A percentile compares a stretch with the other conserved stretches of the same genome.
Conservation (phyloP, 2,797 vertebrate genomes). For the Crocidura indochinensis region DNA sequence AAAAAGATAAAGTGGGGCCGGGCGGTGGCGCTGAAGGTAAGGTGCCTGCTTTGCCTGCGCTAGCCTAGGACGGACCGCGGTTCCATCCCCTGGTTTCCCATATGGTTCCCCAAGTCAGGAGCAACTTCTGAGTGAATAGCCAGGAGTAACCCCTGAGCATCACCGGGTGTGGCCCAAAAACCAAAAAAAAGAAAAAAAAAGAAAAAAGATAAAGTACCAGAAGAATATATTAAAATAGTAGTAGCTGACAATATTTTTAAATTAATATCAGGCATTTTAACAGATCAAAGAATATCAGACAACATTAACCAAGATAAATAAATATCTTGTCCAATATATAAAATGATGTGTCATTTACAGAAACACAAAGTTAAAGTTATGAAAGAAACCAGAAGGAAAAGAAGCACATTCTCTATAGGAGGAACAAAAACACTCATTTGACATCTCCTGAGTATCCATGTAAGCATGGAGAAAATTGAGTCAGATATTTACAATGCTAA, state of each 20-base stretch:
- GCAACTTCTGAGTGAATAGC: too few species aligned
- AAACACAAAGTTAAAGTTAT: not conserved
- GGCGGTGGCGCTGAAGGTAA: too few species aligned
- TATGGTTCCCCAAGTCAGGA: too few species aligned
- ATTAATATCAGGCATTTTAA: slow-evolving; percentile 1
- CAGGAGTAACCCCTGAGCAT: too few species aligned
- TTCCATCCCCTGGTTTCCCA: too few species aligned
- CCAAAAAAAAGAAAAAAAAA: too few species aligned
- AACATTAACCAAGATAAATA: not conserved
- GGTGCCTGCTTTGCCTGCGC: too few species aligned
- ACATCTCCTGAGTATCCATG: not conserved
- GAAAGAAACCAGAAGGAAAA: not conserved
- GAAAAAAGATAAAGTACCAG: not conserved
- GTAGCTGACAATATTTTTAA: not conserved
- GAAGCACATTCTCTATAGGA: not conserved
- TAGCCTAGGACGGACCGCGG: too few species aligned
- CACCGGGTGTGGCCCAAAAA: too few species aligned
- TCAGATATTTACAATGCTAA: not conserved
- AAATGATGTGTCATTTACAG: not conserved
- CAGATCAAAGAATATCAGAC: not conserved
- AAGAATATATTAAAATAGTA: not conserved
- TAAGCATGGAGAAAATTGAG: not conserved
- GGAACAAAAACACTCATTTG: not conserved
- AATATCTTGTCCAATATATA: too few species aligned
- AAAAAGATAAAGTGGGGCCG: not conserved